Conservation (phyloP, 2,888 invertebrate species). For the Strigamia maritima region DNA sequence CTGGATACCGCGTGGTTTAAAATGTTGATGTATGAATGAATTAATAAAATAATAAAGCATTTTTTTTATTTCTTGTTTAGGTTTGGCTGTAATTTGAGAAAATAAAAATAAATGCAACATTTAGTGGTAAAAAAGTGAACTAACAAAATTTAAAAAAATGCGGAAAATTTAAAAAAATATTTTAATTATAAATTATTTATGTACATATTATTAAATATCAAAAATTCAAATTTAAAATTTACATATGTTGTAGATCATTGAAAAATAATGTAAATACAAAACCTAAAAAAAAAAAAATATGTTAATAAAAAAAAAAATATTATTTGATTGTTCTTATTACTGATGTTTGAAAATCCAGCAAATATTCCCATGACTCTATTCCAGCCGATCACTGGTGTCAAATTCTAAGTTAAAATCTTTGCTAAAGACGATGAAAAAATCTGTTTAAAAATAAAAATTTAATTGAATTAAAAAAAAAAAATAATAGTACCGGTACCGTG, state of each 20-base stretch:
- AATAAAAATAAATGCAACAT: too few relatives aligned
- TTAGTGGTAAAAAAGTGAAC: too few relatives aligned
- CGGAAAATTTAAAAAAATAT: too few relatives aligned
- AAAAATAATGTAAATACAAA: neutral
- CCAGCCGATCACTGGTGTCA: slow-evolving; percentile 48
- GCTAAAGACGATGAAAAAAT: slow-evolving; percentile 43
- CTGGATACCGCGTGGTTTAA: too few relatives aligned
- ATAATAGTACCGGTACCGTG: slow-evolving; percentile 46
- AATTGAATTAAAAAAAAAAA: neutral
- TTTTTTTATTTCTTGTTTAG: too few relatives aligned
- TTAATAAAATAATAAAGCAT: too few relatives aligned
- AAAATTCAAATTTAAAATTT: too few relatives aligned
- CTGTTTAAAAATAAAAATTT: slow-evolving; percentile 40
- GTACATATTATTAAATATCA: neutral
- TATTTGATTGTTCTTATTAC: neutral
- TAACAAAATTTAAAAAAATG: too few relatives aligned
- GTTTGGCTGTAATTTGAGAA: too few relatives aligned
- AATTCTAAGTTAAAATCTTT: slow-evolving; percentile 46
- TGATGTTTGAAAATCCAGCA: slow-evolving; percentile 43
- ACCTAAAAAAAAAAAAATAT: too few relatives aligned
- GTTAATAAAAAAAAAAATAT: neutral
- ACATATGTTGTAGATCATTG: neutral
- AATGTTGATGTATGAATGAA: too few relatives aligned
- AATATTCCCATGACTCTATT: slow-evolving; percentile 48
- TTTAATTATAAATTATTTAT: too few relatives aligned